Conservation (phyloP, 2,888 invertebrate species). For the Oithona nana region DNA sequence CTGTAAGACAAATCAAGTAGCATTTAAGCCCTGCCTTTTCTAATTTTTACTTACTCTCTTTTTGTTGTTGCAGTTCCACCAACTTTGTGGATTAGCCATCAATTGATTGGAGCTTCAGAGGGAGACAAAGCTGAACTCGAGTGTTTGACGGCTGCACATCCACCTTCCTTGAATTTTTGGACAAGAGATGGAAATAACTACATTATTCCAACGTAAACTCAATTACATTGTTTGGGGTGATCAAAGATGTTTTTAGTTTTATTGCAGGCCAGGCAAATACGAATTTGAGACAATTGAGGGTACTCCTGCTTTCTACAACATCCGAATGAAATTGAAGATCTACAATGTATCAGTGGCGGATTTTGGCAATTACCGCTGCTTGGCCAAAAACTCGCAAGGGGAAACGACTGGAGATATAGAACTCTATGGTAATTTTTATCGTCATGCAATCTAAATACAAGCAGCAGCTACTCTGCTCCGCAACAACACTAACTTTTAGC, state of each 20-base stretch:
- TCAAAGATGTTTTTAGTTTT: neutral
- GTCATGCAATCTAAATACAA: too few relatives aligned
- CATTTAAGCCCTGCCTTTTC: too few relatives aligned
- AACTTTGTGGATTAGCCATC: slow-evolving; percentile 66
- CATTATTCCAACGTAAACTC: neutral
- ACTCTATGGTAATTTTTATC: slow-evolving; percentile 7
- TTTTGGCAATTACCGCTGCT: slow-evolving; percentile 6
- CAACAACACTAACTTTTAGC: too few relatives aligned
- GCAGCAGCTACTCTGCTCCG: too few relatives aligned
- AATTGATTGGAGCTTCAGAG: slow-evolving; percentile 55
- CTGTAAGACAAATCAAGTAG: slow-evolving; percentile 1
- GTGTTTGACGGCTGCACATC: slow-evolving; percentile 53
- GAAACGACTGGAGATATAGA: slow-evolving; percentile 8
- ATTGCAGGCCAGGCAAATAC: slow-evolving; percentile 1
- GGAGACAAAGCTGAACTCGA: slow-evolving; percentile 54
- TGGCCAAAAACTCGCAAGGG: slow-evolving; percentile 6
- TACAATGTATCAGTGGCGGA: neutral
- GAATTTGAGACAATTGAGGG: neutral
- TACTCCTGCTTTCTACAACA: slow-evolving; percentile 4
- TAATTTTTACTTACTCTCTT: neutral
- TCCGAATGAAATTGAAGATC: slow-evolving; percentile 11
- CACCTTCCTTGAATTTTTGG: slow-evolving; percentile 26
- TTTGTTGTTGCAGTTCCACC: slow-evolving; percentile 53
- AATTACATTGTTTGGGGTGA: neutral
- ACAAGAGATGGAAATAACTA: neutral